Base-by-base conservation (phyloP, 2,888 invertebrate species). In the Sclerodermus sp. region DNA sequence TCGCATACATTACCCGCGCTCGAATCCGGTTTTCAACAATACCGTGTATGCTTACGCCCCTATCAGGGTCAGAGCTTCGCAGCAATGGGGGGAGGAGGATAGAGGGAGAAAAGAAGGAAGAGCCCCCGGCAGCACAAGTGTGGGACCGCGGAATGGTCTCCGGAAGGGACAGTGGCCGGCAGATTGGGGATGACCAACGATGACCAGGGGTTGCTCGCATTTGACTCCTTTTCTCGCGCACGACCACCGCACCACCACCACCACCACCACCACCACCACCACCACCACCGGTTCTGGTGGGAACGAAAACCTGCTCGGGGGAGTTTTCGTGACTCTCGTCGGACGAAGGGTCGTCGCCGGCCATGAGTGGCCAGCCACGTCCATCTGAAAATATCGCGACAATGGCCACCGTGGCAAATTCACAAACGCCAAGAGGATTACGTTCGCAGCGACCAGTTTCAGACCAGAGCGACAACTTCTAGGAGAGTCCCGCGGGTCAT, bases 261-360 rank as follows among this genome's bases (percentile, higher is more conserved):
- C n/a, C n/a, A n/a, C n/a, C n/a, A n/a, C n/a, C n/a, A n/a, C n/a
- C n/a, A n/a, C n/a, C n/a, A n/a, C n/a, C n/a, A n/a, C n/a, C n/a
- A n/a, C n/a, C n/a, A 10, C 30, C 48, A 53, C 60, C 45, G 57
- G 60, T 51, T 63, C 54, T 63, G 75, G 76, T 77, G 77, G 77
- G 77, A 77, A 77, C 76, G 69, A 75, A 77, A 77, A 77, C 77
- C 77, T 77, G 77, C 74, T 76, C 69, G 74, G 68, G 71, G 69
- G 70, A 59, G 67, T 67, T 55, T 46, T 23, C 23, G 23, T 23
- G 23, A 23, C 23, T 23, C 23, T 23, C 23, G 4, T 3, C 8
- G 8, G 4, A 23, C 4, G 4, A 5, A 8, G 23, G 23, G 23
- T 23, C 23, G 23, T n/a, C n/a, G n/a, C n/a, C n/a, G n/a, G n/a